Percentiles rank a stretch among this genome's conserved stretches.
Conservation (phyloP, 2,113 vertebrate genomes). For the Phrynosoma platyrhinos region DNA sequence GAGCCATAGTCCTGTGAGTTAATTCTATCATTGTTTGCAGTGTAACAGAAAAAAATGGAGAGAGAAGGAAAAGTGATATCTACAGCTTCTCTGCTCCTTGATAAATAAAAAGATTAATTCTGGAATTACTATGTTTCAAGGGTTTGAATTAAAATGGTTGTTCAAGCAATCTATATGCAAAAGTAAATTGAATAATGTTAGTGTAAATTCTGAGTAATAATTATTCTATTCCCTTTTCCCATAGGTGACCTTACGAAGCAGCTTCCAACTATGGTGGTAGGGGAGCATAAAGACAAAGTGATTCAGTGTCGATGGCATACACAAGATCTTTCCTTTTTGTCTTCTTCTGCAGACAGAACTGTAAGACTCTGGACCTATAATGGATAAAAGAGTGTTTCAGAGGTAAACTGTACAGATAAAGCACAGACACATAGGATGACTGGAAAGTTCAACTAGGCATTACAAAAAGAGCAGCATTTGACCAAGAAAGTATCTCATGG, state of each 20-base stretch:
- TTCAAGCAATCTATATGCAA: neutral
- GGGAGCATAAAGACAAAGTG: conserved; percentile 96
- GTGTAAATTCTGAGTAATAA: neutral
- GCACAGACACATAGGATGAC: conserved; percentile 72
- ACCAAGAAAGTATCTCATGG: conserved; percentile 52
- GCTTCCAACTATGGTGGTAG: conserved; percentile 91
- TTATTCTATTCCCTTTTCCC: conserved; percentile 44
- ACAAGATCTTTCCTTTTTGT: conserved; percentile 92
- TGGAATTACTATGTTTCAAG: neutral
- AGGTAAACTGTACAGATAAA: conserved; percentile 64
- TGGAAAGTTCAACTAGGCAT: conserved; percentile 58
- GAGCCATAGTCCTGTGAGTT: neutral
- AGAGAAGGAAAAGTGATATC: neutral
- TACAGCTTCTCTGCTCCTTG: neutral
- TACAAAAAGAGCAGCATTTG: conserved; percentile 64
- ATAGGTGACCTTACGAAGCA: conserved; percentile 95
- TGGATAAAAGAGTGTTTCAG: conserved; percentile 68
- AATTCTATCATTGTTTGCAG: neutral
- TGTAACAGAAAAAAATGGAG: neutral
- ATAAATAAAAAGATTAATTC: neutral
- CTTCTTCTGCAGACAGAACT: conserved; percentile 95
- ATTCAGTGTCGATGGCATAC: conserved; percentile 98
- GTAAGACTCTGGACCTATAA: conserved; percentile 93
- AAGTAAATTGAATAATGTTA: neutral
- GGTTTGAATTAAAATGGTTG: neutral